Conservation (phyloP, 2,888 invertebrate genomes). For the Argyra leucocephala region DNA sequence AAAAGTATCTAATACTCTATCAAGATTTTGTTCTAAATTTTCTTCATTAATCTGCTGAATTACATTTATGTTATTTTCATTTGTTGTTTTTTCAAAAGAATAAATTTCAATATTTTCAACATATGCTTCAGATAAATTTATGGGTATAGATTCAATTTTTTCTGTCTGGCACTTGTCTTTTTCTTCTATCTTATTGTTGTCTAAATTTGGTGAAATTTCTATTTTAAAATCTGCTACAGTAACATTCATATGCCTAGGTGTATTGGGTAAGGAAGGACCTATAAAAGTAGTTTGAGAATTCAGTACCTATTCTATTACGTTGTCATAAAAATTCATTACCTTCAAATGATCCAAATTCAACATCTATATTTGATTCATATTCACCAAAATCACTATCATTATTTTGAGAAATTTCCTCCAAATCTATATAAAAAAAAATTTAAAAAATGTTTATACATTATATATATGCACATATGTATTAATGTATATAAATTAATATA, state of each 20-base stretch:
- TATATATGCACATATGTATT: too few species aligned
- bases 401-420: not conserved
- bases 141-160: not conserved
- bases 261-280: not conserved
- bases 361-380: not conserved
- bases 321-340: not conserved
- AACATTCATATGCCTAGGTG: not conserved
- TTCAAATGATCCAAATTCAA: not conserved
- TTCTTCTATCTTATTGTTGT: not conserved
- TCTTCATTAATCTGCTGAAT: not conserved
- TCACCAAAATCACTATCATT: not conserved
- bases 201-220: too few species aligned
- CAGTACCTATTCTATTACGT: not conserved
- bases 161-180: not conserved
- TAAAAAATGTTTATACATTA: not conserved
- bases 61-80: not conserved
- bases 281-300: not conserved
- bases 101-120: not conserved
- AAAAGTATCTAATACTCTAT: not conserved
- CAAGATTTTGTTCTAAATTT: not conserved
- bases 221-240: not conserved
- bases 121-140: not conserved
- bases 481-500: too few species aligned
- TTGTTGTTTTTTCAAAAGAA: not conserved
- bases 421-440: not conserved